Conservation (phyloP, 2,797 vertebrate species). For the Poeciliopsis turneri region DNA sequence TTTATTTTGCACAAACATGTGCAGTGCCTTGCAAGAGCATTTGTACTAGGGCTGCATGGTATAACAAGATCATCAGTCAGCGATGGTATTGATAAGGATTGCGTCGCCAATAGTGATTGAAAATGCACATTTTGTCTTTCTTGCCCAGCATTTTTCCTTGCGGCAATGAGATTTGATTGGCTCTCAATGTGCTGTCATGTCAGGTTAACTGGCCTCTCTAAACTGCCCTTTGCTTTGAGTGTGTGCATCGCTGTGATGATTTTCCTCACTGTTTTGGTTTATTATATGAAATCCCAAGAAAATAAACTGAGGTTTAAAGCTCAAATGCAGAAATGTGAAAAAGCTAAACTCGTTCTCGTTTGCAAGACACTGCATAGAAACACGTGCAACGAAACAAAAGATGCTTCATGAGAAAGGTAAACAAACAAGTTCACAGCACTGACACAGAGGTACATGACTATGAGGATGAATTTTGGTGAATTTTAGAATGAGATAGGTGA, state of each 20-base stretch:
- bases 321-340: neutral
- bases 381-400: slow-evolving; percentile 28
- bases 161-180: neutral
- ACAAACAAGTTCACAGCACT: slow-evolving; percentile 44
- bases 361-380: slow-evolving; percentile 28
- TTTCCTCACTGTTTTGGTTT: neutral
- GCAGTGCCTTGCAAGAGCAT: neutral
- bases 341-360: neutral
- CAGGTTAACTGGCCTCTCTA: neutral
- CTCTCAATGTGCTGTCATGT: neutral
- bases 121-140: neutral
- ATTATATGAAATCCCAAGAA: neutral
- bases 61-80: neutral
- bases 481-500: slow-evolving; percentile 79
- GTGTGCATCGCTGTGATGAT: neutral
- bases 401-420: slow-evolving; percentile 48
- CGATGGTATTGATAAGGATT: neutral
- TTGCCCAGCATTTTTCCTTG: neutral
- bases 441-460: slow-evolving; percentile 38
- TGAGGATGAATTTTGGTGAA: slow-evolving; percentile 31
- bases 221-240: neutral
- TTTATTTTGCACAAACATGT: neutral
- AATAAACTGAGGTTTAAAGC: neutral
- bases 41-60: neutral
- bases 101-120: neutral